Base-by-base conservation (phyloP, 2,113 vertebrate genomes). In the Rhodinocichla rosea region DNA sequence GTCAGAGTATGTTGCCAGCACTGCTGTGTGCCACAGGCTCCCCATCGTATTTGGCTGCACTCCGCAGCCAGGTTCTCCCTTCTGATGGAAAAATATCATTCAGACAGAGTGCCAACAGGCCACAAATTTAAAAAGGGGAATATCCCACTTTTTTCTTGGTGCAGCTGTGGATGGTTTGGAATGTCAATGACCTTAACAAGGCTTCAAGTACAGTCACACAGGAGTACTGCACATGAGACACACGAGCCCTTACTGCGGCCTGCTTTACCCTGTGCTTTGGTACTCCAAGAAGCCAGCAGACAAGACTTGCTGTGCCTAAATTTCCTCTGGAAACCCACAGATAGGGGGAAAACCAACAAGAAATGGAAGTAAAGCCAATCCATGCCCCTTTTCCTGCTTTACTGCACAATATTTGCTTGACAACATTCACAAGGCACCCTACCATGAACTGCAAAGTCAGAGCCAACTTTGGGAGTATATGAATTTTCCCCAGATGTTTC, bases 401-500 rank as follows among this genome's bases (percentile, higher is more conserved):
- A 8, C 14, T 84, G 39, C 37, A 63, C 49, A 56, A 3, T 47
- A 45, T 49, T 69, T 2, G 2, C 37, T 53, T 28, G 33, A 40
- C 39, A 69, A 76, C 12, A n/a, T 79, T 91, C 81, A 49, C 49
- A 44, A 57, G 50, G 68, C 15, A 63, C 67, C 42, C 33, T 19
- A 13, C 39, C 2, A 0, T 3, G n/a, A 84, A n/a, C 65, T 68
- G 37, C 30, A 56, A 68, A 55, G 73, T 80, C 65, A 82, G 28
- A 60, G 45, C 12, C 53, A 79, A 0, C 37, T 67, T 56, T 15
- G 32, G 60, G 52, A 87, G 7, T 0, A 23, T 30, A 24, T 52
- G 65, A 40, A 28, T 67, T 89, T 71, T 78, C n/a, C 57, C 35
- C 56, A 94, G 79, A 50, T 95, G 62, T 57, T 91, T 49, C 45